Evolutionary conservation across 2,888 invertebrate genomes (phyloP).

Genomic region (Eristalis arbustorum): DNA sequence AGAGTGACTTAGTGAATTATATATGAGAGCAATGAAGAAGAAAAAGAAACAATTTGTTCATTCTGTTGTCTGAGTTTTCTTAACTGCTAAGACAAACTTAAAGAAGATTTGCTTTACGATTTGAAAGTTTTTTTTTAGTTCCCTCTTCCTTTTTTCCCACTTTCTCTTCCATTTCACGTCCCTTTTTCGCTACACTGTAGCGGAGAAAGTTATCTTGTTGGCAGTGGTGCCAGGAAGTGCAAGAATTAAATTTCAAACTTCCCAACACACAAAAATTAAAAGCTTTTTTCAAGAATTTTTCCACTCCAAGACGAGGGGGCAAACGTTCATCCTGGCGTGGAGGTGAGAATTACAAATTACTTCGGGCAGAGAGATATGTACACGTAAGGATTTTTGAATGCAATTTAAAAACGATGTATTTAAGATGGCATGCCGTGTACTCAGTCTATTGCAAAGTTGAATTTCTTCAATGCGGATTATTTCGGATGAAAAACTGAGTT

Average conservation of each 20-base stretch:
- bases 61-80: constrained; percentile 20
- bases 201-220: constrained; percentile 6
- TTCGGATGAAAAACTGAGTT: no score
- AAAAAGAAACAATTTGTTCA: constrained; percentile 48
- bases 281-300: constrained; percentile 28
- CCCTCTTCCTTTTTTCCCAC: background rate
- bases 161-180: background rate
- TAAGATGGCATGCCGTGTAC: no score
- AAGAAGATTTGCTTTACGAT: constrained; percentile 37
- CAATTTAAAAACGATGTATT: background rate
- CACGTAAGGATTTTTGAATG: background rate
- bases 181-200: background rate
- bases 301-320: background rate
- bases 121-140: constrained; percentile 9
- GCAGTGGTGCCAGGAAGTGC: constrained; percentile 30
- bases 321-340: background rate
- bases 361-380: background rate
- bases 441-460: no score
- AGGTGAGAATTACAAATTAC: background rate
- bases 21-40: background rate
- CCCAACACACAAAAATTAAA: constrained; percentile 37
- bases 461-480: no score
- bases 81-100: constrained; percentile 19
- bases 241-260: constrained; percentile 42
- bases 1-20: constrained; percentile 9